Evolutionary conservation across 2,113 vertebrate species (phyloP).

Genomic region (Trogon surrucura): DNA sequence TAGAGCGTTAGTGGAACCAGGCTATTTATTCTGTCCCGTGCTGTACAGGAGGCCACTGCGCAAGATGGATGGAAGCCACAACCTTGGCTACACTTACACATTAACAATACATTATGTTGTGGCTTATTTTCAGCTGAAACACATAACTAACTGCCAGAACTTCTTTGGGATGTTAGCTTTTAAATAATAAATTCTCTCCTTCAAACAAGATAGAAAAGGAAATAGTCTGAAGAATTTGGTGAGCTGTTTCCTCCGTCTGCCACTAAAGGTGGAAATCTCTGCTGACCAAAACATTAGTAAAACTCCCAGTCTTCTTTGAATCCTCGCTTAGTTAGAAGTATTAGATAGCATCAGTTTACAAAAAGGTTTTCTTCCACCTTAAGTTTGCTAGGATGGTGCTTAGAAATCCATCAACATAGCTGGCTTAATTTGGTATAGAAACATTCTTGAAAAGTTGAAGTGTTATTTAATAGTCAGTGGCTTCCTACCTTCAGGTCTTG

Average conservation of each 20-base stretch:
- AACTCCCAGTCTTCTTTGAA: neutral
- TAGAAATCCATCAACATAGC: neutral
- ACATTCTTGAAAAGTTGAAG: neutral
- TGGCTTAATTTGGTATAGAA: neutral
- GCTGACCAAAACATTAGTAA: neutral
- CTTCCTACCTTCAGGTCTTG: neutral
- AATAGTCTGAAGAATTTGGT: neutral
- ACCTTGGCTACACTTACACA: neutral
- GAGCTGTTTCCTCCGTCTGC: neutral
- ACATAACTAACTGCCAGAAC: neutral
- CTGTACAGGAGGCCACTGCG: neutral
- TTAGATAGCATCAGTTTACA: rapidly evolving
- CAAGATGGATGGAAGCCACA: neutral
- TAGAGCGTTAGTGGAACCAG: neutral
- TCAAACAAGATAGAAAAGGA: neutral
- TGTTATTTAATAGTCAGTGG: neutral
- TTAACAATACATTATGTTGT: neutral
- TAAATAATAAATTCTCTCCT: neutral
- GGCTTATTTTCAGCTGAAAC: neutral
- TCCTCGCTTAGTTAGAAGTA: neutral
- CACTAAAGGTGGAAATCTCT: neutral
- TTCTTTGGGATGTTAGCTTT: neutral
- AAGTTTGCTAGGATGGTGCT: neutral
- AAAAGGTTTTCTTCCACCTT: neutral
- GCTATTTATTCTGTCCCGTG: neutral